Percentiles rank a stretch among this genome's conserved stretches.
Conservation (phyloP, 2,797 vertebrate species). For the Clarias platycephalus region DNA sequence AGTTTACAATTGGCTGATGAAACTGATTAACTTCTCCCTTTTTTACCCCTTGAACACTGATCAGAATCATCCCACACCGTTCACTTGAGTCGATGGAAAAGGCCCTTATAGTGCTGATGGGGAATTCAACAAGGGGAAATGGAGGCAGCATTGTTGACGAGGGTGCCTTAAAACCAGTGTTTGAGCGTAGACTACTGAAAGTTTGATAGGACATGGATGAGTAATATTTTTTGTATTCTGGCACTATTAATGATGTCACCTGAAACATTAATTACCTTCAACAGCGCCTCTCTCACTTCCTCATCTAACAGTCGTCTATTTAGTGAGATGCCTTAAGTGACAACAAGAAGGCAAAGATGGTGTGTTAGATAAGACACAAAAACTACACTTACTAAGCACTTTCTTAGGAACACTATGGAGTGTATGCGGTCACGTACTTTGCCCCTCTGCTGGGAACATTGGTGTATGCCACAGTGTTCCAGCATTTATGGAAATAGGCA, state of each 20-base stretch:
- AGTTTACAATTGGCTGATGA: not conserved
- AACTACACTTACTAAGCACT: not conserved
- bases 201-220: not conserved
- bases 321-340: not conserved
- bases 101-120: not conserved
- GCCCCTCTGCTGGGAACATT: too few relatives aligned
- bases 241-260: not conserved
- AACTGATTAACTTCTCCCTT: not conserved
- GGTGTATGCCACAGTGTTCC: too few relatives aligned
- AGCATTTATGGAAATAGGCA: too few relatives aligned
- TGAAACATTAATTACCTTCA: not conserved
- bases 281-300: not conserved
- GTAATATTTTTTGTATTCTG: not conserved
- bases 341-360: not conserved
- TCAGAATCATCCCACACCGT: not conserved
- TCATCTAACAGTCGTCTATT: not conserved
- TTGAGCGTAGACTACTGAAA: not conserved
- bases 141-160: not conserved
- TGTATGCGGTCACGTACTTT: too few relatives aligned
- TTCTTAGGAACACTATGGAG: not conserved
- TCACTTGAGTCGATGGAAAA: not conserved
- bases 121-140: not conserved
- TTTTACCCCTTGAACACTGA: not conserved
- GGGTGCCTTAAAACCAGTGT: constrained; percentile 11
- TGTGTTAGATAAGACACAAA: not conserved